Percentiles rank a stretch among this genome's conserved stretches.
Evolutionary conservation across 2,888 invertebrate species (phyloP).

Genomic region (Rotaria socialis): DNA sequence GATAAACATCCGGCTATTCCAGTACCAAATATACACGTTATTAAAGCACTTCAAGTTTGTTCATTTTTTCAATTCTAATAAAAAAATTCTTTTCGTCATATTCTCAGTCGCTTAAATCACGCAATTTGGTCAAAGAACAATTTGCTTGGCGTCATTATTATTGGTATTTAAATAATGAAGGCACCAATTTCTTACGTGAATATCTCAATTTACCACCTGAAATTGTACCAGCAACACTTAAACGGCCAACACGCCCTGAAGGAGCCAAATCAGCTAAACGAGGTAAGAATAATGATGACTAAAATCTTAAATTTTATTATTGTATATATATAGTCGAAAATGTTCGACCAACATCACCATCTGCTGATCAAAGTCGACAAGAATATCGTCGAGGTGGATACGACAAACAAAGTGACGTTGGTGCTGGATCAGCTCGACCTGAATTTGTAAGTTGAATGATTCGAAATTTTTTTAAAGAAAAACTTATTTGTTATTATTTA

Average conservation of each 20-base stretch:
- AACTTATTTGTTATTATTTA: neutral
- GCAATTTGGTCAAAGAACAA: conserved; percentile 96
- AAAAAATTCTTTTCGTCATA: neutral
- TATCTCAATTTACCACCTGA: conserved; percentile 94
- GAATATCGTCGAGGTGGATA: conserved; percentile 59
- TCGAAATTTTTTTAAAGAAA: neutral
- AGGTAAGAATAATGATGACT: neutral
- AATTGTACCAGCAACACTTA: conserved; percentile 93
- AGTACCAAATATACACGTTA: conserved; percentile 94
- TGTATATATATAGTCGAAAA: conserved; percentile 48
- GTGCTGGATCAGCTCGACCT: conserved; percentile 75
- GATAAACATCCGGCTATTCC: conserved; percentile 91
- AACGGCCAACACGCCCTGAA: conserved; percentile 80
- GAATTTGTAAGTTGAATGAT: conserved; percentile 69
- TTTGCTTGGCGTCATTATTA: conserved; percentile 99
- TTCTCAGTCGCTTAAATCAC: conserved; percentile 79
- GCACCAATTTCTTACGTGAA: conserved; percentile 88
- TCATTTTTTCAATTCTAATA: neutral
- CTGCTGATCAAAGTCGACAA: conserved; percentile 51
- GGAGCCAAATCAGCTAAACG: conserved; percentile 51
- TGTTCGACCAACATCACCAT: conserved; percentile 49
- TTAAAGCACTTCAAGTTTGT: conserved; percentile 83
- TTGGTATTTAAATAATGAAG: conserved; percentile 97
- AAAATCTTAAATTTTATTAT: conserved; percentile 59
- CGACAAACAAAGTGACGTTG: conserved; percentile 94